These are phyloP conservation scores for Carcharodon carcharias DNA, from an alignment of 2,797 vertebrate genomes.

Conservation along the genomic window DNA sequence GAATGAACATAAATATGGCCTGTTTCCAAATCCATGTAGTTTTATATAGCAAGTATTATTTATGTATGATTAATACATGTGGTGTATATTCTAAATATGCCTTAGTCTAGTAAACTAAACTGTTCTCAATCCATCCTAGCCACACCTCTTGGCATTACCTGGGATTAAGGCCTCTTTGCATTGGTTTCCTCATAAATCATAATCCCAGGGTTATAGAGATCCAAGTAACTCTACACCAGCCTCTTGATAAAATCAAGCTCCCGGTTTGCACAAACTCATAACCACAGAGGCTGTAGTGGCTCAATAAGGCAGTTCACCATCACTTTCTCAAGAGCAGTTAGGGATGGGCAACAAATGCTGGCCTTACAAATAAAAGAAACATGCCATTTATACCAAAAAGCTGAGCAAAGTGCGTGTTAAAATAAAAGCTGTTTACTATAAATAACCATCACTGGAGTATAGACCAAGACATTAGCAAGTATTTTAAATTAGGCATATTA, in stretches of 20 bases:
- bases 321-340: no score
- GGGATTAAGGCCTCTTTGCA: background rate
- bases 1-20: background rate
- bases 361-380: background rate
- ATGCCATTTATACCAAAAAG: background rate
- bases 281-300: no score
- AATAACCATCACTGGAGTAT: background rate
- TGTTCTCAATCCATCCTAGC: background rate
- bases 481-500: background rate
- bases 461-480: background rate
- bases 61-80: background rate
- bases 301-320: no score
- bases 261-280: no score
- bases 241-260: no score
- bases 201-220: no score
- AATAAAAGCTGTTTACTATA: background rate
- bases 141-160: background rate
- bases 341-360: background rate
- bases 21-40: background rate
- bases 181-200: no score
- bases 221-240: no score
- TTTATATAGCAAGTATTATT: background rate
- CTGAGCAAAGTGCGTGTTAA: background rate
- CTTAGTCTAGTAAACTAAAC: background rate
- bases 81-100: background rate